Evolutionary conservation across 2,888 invertebrate species (phyloP), one percentile per base, ranked within the genome.

Genomic region (Gibbula magus): DNA sequence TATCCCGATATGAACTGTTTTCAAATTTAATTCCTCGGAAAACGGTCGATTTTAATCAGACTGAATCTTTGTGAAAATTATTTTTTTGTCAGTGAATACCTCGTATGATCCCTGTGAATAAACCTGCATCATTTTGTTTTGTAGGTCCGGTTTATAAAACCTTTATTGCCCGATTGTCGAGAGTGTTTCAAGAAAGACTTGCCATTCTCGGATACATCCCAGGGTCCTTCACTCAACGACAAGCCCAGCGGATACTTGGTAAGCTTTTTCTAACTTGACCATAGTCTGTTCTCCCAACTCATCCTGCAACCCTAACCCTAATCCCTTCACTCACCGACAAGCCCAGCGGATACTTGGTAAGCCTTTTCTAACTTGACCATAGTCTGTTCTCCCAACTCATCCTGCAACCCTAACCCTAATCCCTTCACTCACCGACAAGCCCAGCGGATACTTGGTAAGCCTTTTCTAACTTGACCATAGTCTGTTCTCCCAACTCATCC

Each of bases 161-260:
- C 8, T 84, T 84, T 51, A 82, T 86, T 13, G 52, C 74, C 8
- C 54, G 84, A 79, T 61, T 86, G 29, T 70, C 76, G 1, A 22
- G 54, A n/a, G 78, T 80, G 32, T 80, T 81, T 32, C 81, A 51
- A 20, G 70, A 78, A 39, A 75, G 78, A 25, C 67, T 82, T 20
- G 70, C 83, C n/a, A 56, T 79, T 16, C 70, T 86, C n/a, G 82
- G 81, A n/a, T 86, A 82, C 53, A 84, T 86, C 52, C 86, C 86
- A 13, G 84, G 84, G 0, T 79, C 81, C 0, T 86, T 86, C 67
- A 79, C 75, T 45, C 80, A 81, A 16, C 78, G 80, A 25, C 80
- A 83, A 52, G 85, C 83, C 35, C 77, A 39, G 20, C 75, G 77
- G 39, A 70, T 85, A 32, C 75, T 85, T 4, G 82, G 85, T 85